Evolutionary conservation across 2,113 vertebrate genomes (phyloP).

Genomic region (Microtus richardsoni): DNA sequence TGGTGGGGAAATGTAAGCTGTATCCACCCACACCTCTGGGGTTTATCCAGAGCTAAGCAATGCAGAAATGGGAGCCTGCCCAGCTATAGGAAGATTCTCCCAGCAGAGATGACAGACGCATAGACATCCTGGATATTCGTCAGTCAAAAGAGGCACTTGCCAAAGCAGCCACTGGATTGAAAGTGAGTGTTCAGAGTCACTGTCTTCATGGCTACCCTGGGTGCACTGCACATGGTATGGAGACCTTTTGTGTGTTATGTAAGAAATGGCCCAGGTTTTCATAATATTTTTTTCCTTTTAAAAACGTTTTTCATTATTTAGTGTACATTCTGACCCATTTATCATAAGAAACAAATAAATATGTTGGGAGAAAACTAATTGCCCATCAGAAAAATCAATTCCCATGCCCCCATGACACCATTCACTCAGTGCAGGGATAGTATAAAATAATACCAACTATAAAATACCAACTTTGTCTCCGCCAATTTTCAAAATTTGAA

Average conservation of each 20-base stretch:
- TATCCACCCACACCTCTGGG: background rate
- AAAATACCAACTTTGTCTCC: background rate
- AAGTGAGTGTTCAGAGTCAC: constrained; percentile 2
- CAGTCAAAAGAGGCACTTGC: background rate
- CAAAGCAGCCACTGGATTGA: constrained; percentile 22
- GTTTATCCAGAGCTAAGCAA: background rate
- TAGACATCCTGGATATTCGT: background rate
- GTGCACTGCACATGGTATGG: background rate
- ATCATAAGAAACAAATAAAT: constrained; percentile 10
- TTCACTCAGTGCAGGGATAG: background rate
- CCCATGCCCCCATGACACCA: background rate
- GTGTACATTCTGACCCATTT: background rate
- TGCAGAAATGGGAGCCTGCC: background rate
- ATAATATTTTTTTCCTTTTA: background rate
- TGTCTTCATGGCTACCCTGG: background rate
- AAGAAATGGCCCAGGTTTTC: background rate
- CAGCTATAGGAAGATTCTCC: background rate
- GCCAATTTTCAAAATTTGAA: constrained; percentile 23
- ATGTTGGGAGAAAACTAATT: constrained; percentile 11
- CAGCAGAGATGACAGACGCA: background rate
- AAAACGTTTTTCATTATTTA: background rate
- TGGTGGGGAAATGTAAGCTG: background rate
- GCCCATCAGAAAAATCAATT: background rate
- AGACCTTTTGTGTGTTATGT: constrained; percentile 24
- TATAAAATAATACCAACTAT: constrained; percentile 27